Evolutionary conservation across 2,797 vertebrate species (phyloP).

Genomic region (Dromococcyx pavoninus): DNA sequence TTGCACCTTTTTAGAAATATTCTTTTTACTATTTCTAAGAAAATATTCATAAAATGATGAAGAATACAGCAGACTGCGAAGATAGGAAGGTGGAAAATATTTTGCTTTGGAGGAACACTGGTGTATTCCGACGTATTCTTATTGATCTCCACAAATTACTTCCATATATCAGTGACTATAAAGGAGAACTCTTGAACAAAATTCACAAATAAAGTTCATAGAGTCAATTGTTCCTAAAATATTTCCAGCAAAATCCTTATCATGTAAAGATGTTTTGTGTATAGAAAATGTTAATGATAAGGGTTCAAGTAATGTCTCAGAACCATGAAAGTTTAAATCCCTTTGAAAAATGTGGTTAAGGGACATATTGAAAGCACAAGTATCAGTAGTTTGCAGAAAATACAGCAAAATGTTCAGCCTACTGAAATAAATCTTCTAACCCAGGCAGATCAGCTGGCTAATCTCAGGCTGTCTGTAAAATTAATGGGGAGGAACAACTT

Average conservation of each 20-base stretch:
- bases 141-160: neutral
- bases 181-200: neutral
- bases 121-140: neutral
- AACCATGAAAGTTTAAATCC: neutral
- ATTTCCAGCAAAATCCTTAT: neutral
- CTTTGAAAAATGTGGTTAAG: neutral
- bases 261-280: neutral
- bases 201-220: neutral
- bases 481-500: neutral
- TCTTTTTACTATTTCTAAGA: conserved; percentile 20
- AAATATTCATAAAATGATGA: neutral
- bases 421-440: neutral
- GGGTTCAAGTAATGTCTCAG: neutral
- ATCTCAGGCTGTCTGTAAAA: neutral
- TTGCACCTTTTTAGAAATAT: neutral
- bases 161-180: neutral
- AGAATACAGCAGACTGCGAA: neutral
- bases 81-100: neutral
- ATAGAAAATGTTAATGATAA: neutral
- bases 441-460: neutral
- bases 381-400: neutral
- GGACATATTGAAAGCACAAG: neutral
- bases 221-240: neutral
- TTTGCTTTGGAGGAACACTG: neutral
- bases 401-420: neutral